phyloP scores from a whole-genome alignment of 2,113 vertebrate species.

The Vulpes ferrilata region DNA sequence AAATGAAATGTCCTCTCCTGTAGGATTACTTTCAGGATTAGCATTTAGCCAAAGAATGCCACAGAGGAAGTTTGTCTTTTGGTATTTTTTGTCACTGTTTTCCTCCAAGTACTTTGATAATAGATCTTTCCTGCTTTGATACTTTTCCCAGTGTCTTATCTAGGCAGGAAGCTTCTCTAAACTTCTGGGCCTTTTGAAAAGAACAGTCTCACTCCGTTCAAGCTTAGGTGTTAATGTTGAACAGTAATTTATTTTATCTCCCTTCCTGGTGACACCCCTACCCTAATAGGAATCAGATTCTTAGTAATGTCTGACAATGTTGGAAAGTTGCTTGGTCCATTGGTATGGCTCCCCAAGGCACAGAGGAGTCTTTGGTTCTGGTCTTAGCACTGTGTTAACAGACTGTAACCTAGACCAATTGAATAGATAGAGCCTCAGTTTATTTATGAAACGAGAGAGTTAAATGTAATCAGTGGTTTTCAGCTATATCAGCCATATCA shows the following conservation, averaged over 20 bases:
- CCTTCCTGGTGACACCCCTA: not conserved
- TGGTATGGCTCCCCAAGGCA: not conserved
- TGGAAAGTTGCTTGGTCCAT: not conserved
- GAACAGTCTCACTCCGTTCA: not conserved
- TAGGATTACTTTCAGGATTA: not conserved
- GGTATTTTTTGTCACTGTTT: not conserved
- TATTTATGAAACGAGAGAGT: not conserved
- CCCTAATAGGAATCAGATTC: not conserved
- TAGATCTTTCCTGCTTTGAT: not conserved
- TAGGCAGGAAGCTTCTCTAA: not conserved
- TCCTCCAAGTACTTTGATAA: not conserved
- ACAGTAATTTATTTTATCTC: not conserved
- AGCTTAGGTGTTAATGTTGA: not conserved
- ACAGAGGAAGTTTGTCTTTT: not conserved
- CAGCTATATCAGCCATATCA: not conserved
- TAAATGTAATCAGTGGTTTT: conserved; percentile 24
- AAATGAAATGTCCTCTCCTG: not conserved
- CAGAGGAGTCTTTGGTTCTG: not conserved
- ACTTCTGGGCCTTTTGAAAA: not conserved
- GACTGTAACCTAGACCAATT: not conserved
- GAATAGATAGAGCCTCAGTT: not conserved
- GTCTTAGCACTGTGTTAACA: not conserved
- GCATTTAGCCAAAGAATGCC: not conserved
- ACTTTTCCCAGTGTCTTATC: not conserved
- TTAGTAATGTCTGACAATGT: not conserved